Evolutionary conservation across 1,140 invertebrate genomes (phyloP).

Genomic region (Calliphora vicina): DNA sequence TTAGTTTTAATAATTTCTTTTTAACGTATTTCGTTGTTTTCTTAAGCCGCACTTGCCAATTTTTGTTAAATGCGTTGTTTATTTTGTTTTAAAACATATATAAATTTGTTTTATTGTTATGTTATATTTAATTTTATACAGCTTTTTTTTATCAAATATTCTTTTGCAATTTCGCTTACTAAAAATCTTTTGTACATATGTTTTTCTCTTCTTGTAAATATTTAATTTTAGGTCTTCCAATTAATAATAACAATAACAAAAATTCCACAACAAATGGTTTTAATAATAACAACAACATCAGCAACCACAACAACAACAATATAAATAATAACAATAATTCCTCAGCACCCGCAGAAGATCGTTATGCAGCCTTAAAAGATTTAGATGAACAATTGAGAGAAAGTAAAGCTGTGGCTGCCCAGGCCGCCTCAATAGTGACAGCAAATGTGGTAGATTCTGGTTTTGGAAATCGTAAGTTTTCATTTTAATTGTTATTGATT

Average conservation of each 20-base stretch:
- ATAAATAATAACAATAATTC: slow-evolving; percentile 35
- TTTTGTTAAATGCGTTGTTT: not conserved
- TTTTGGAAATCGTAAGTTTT: slow-evolving; percentile 45
- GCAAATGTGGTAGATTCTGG: slow-evolving; percentile 43
- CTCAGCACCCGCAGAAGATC: slow-evolving; percentile 72
- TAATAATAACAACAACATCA: slow-evolving; percentile 43
- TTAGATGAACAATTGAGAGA: slow-evolving; percentile 69
- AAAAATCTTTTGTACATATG: slow-evolving; percentile 2
- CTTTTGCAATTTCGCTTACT: not conserved
- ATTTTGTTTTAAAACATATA: slow-evolving; percentile 22
- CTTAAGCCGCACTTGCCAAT: not conserved
- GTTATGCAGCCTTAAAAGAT: slow-evolving; percentile 84
- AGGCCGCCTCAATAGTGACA: slow-evolving; percentile 43
- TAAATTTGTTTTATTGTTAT: not conserved
- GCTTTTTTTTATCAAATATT: not conserved
- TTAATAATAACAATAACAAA: slow-evolving; percentile 55
- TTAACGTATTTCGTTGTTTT: not conserved
- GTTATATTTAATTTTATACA: not conserved
- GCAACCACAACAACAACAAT: slow-evolving; percentile 40
- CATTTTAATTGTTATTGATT: not conserved
- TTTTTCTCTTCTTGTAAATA: slow-evolving; percentile 8
- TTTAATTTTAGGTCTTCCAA: slow-evolving; percentile 51
- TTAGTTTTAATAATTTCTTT: not conserved
- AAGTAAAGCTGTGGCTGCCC: slow-evolving; percentile 54
- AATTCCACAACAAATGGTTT: slow-evolving; percentile 53